Percentiles rank a stretch among this genome's conserved stretches.
These are phyloP conservation scores for Corythornis madagascariensis DNA, from an alignment of 2,113 vertebrate genomes.

Conservation along the genomic window DNA sequence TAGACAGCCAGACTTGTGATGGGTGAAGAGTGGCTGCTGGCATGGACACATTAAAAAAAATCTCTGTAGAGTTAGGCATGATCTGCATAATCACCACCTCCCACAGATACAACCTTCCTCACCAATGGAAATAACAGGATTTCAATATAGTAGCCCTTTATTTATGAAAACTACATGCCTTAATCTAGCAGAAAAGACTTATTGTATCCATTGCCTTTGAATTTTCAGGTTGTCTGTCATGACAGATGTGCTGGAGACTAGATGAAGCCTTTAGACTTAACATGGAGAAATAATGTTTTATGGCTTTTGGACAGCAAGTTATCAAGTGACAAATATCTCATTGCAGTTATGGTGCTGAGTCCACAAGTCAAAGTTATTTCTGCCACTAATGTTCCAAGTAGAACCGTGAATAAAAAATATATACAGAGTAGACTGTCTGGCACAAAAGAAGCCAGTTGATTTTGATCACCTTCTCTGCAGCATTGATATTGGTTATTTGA, in stretches of 20 bases:
- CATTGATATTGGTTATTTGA: neutral
- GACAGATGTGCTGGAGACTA: neutral
- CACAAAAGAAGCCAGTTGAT: neutral
- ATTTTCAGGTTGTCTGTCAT: constrained; percentile 19
- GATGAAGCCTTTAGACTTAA: constrained; percentile 16
- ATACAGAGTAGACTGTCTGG: neutral
- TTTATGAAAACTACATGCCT: neutral
- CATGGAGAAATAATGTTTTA: constrained; percentile 1
- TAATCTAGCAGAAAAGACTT: neutral
- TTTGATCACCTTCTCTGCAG: neutral
- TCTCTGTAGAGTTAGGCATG: neutral
- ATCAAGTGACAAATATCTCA: constrained; percentile 8
- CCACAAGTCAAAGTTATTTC: constrained; percentile 1
- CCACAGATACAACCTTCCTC: neutral
- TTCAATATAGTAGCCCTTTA: neutral
- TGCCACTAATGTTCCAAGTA: neutral
- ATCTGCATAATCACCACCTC: neutral
- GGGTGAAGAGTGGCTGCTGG: neutral
- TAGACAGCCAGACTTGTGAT: neutral
- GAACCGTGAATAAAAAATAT: neutral
- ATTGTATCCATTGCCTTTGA: neutral
- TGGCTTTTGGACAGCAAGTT: constrained; percentile 11
- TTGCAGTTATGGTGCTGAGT: neutral
- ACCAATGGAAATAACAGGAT: neutral
- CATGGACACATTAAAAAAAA: neutral